A percentile compares a stretch with the other conserved stretches of the same genome.
phyloP scores from a whole-genome alignment of 1,140 invertebrate genomes.

The Cydia pomonella region DNA sequence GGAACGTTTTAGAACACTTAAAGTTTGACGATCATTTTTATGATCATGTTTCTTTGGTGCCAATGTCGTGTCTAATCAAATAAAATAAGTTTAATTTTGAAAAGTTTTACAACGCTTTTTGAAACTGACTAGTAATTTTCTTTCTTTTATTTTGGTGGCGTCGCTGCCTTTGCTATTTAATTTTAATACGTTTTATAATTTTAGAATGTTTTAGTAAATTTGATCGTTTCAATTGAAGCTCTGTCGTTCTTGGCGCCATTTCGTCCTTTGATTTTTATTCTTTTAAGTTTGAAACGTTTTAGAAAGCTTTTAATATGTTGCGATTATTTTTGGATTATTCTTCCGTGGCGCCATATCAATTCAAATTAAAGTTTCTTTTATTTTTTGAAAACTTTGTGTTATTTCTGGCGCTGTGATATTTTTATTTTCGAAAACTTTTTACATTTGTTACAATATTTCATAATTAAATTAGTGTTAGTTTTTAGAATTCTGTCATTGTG shows the following conservation, averaged over 20 bases:
- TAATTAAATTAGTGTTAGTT: not conserved
- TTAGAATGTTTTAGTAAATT: not conserved
- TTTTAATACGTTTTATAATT: too few relatives aligned
- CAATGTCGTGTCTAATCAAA: conserved; percentile 5
- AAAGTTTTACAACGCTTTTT: not conserved
- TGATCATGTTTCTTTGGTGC: not conserved
- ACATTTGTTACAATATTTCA: not conserved
- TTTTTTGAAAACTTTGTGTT: too few relatives aligned
- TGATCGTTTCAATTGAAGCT: not conserved
- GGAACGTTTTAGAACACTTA: not conserved
- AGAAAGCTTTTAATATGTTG: too few relatives aligned
- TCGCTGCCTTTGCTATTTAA: not conserved
- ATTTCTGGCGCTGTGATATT: too few relatives aligned
- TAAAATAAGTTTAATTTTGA: not conserved
- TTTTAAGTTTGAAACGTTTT: not conserved
- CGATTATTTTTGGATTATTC: too few relatives aligned
- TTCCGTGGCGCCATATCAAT: too few relatives aligned
- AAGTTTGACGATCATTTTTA: not conserved
- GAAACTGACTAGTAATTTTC: not conserved
- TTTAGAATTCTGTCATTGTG: not conserved
- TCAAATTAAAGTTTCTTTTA: too few relatives aligned
- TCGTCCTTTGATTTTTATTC: not conserved
- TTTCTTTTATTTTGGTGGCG: not conserved
- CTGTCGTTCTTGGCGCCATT: not conserved
- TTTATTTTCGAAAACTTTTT: not conserved